Base-by-base conservation (phyloP, 2,797 vertebrate species). In the Enteromius paludinosus region DNA sequence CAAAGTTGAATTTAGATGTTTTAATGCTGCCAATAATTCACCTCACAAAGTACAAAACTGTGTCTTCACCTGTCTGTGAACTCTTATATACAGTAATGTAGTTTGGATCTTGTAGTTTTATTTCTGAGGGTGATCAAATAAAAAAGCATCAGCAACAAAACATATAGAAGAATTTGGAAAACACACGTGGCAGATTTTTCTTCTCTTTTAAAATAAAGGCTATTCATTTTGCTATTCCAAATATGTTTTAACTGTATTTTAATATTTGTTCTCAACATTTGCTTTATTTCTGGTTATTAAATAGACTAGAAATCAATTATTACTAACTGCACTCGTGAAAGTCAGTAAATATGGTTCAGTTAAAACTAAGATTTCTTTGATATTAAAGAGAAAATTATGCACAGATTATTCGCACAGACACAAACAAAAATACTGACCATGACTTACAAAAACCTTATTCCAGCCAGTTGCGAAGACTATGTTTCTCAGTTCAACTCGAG, bases 141-240 rank as follows among this genome's bases (percentile, higher is more conserved):
- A 41, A 41, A 2, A 41, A 41, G 2, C 69, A 20, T 12, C 0
- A 49, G 3, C 15, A 20, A 49, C 45, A 49, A 49, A 49, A 68
- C 5, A 70, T 47, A 47, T 28, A 28, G 23, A 47, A 70, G 43
- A 23, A 45, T 70, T 70, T 70, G 7, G 66, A 70, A 70, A 70
- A 70, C 0, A 41, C 23, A 41, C 43, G 10, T 41, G 35, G 35
- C 41, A 28, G 12, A 61, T 3, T 28, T 15, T 28, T 7, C 56
- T 25, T 61, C 5, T 61, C 52, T 23, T 23, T 5, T 28, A 61
- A 25, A 59, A 28, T 61, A 15, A 3, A 28, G 47, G 17, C 15
- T 49, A 18, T 49, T 20, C 2, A 20, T 52, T 52, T 18, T 52
- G 52, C 20, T n/a, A 23, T 56, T 56, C 9, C 9, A 56, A 23